These are phyloP conservation scores for Neria commutata DNA, from an alignment of 2,888 invertebrate species.

Conservation along the genomic window DNA sequence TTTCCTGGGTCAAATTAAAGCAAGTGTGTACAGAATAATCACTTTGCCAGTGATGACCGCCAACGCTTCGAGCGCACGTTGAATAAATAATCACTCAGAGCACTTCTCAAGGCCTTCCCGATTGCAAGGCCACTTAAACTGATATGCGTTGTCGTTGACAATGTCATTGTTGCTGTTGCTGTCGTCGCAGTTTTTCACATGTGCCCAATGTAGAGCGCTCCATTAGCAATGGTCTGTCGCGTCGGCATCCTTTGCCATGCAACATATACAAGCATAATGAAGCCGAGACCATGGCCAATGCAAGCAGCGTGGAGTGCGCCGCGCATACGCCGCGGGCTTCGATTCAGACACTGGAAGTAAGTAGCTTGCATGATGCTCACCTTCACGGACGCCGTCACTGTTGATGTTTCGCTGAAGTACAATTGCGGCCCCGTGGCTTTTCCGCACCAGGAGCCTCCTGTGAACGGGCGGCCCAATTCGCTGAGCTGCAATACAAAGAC, in stretches of 20 bases:
- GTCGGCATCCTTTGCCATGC: neutral
- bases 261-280: too few relatives aligned
- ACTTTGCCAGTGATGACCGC: too few relatives aligned
- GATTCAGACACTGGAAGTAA: neutral
- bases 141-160: too few relatives aligned
- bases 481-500: constrained; percentile 68
- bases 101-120: too few relatives aligned
- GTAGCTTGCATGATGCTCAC: constrained; percentile 61
- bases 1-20: too few relatives aligned
- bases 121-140: too few relatives aligned
- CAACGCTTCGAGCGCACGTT: too few relatives aligned
- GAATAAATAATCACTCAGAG: too few relatives aligned
- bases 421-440: constrained; percentile 79
- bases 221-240: constrained; percentile 14
- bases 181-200: constrained; percentile 15
- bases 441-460: constrained; percentile 91
- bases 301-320: neutral
- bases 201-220: constrained; percentile 10
- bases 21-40: too few relatives aligned
- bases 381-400: constrained; percentile 84
- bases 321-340: constrained; percentile 5
- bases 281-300: too few relatives aligned
- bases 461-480: constrained; percentile 84
- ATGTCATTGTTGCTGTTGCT: constrained; percentile 12
- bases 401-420: constrained; percentile 89